Percentiles rank a stretch among this genome's conserved stretches.
phyloP scores from a whole-genome alignment of 2,888 invertebrate species.

The Watsonalla binaria region DNA sequence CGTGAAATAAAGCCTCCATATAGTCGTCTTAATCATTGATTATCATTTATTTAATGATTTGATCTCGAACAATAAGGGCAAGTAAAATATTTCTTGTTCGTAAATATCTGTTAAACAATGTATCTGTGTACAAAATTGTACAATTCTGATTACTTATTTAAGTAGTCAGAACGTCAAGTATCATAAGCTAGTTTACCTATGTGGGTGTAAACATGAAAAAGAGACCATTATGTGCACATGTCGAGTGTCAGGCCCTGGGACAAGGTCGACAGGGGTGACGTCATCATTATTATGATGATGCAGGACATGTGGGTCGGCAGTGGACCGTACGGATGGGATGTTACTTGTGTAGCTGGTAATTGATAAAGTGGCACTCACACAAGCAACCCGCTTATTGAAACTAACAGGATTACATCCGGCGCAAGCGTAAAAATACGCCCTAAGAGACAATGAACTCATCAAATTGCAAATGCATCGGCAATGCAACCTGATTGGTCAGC shows the following conservation, averaged over 20 bases:
- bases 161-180: background rate
- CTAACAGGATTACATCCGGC: conserved; percentile 39
- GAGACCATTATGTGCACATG: conserved; percentile 42
- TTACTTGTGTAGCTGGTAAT: conserved; percentile 38
- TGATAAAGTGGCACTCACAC: conserved; percentile 53
- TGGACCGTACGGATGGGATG: conserved; percentile 37
- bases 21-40: too few species aligned
- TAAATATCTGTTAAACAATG: too few species aligned
- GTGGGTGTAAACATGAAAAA: conserved; percentile 52
- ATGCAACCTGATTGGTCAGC: conserved; percentile 28
- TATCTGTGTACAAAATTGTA: too few species aligned
- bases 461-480: conserved; percentile 41
- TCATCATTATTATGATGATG: conserved; percentile 56
- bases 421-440: conserved; percentile 33
- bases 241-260: conserved; percentile 44
- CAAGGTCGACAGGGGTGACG: conserved; percentile 63
- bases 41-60: too few species aligned
- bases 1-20: background rate
- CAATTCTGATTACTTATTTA: too few species aligned
- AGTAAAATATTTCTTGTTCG: too few species aligned
- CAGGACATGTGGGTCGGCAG: conserved; percentile 55
- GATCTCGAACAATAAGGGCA: too few species aligned
- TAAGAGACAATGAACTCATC: conserved; percentile 42
- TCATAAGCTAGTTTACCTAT: conserved; percentile 19
- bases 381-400: conserved; percentile 25